These are phyloP conservation scores for Scaptomyza caliginosa DNA, from an alignment of 2,888 invertebrate species.

Conservation along the genomic window DNA sequence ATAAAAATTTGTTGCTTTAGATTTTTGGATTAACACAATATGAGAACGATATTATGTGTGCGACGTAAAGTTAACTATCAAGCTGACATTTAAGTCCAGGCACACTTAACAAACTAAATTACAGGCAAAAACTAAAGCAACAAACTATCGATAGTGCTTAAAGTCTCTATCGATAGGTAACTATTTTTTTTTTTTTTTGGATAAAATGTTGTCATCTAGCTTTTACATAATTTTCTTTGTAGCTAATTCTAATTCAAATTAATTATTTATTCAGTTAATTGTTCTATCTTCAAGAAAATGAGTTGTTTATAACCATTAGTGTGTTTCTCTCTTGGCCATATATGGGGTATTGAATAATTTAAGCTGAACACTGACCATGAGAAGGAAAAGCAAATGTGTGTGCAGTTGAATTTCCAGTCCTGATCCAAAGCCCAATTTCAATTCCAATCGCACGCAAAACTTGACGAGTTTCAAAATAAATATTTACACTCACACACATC, in stretches of 20 bases:
- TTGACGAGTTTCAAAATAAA: constrained; percentile 67
- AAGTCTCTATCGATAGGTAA: not conserved
- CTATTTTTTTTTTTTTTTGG: not conserved
- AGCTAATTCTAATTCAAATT: no score
- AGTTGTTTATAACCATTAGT: not conserved
- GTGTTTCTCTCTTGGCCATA: not conserved
- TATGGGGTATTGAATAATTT: not conserved
- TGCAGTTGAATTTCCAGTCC: constrained; percentile 15
- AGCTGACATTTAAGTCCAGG: constrained; percentile 19
- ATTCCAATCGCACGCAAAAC: constrained; percentile 61
- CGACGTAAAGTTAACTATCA: constrained; percentile 14
- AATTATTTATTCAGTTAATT: not conserved
- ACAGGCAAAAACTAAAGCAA: not conserved
- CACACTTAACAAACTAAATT: no score
- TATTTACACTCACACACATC: constrained; percentile 57
- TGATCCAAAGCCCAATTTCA: constrained; percentile 51
- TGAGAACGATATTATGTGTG: constrained; percentile 31
- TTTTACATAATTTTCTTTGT: no score
- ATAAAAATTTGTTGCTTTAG: constrained; percentile 39
- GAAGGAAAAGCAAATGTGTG: constrained; percentile 21
- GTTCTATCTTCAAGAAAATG: no score
- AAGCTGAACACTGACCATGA: constrained; percentile 21
- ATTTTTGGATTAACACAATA: constrained; percentile 41
- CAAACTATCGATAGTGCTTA: not conserved
- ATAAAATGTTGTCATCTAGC: no score